Conservation (phyloP, 1,140 invertebrate species). For the Nebria ingens region DNA sequence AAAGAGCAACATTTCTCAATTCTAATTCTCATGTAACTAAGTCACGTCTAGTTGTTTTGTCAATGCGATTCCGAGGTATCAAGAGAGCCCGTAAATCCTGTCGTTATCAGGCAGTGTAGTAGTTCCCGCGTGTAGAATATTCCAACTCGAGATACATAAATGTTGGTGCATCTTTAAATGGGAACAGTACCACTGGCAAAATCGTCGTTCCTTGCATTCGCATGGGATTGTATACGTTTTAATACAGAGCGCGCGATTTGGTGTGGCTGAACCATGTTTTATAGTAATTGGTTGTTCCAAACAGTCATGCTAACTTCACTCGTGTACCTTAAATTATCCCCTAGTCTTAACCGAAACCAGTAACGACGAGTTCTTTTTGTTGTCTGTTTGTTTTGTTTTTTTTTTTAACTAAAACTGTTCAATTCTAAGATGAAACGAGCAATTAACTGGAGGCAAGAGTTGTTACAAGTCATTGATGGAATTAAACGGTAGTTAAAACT, state of each 20-base stretch:
- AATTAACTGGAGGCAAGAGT: too few species aligned
- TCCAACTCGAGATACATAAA: too few species aligned
- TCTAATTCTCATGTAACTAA: too few species aligned
- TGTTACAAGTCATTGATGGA: too few species aligned
- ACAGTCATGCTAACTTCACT: neutral
- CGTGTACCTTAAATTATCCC: neutral
- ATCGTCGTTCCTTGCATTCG: too few species aligned
- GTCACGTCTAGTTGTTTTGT: too few species aligned
- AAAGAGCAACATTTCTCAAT: too few species aligned
- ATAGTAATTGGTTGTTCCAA: conserved; percentile 4
- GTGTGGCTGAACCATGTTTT: conserved; percentile 1
- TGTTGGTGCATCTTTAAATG: neutral
- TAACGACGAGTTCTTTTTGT: neutral
- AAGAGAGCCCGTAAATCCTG: too few species aligned
- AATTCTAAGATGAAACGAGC: too few species aligned
- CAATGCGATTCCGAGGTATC: too few species aligned
- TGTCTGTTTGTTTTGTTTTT: neutral
- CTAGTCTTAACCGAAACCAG: neutral
- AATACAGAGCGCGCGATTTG: neutral
- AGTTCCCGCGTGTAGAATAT: too few species aligned
- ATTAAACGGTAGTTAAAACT: too few species aligned
- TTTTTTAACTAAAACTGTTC: neutral
- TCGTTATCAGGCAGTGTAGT: neutral
- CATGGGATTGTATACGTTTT: neutral
- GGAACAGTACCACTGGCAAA: neutral